Conservation (phyloP, 2,888 invertebrate genomes). For the Zelleria hepariella region DNA sequence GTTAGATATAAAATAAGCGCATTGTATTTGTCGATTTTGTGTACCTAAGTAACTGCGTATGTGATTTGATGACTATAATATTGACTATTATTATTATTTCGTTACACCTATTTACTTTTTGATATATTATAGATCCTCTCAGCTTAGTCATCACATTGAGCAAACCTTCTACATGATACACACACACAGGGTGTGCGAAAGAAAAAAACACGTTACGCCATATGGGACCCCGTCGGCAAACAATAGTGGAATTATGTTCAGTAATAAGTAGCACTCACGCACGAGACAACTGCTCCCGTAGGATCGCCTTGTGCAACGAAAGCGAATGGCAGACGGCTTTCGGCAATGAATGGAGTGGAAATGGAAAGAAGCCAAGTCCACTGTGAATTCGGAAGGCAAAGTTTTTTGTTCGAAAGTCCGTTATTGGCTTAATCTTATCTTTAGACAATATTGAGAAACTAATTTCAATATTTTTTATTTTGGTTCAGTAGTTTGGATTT, state of each 20-base stretch:
- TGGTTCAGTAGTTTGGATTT: too few relatives aligned
- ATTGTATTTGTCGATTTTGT: too few relatives aligned
- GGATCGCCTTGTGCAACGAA: constrained; percentile 11
- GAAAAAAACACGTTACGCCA: constrained; percentile 60
- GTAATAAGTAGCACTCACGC: constrained; percentile 67
- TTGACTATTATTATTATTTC: too few relatives aligned
- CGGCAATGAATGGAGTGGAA: neutral
- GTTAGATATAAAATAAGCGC: too few relatives aligned
- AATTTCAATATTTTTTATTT: too few relatives aligned
- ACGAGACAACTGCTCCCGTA: constrained; percentile 50
- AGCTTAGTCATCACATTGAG: neutral
- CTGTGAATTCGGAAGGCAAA: neutral
- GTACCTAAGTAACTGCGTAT: too few relatives aligned
- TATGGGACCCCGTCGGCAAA: constrained; percentile 62
- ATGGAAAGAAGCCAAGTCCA: neutral
- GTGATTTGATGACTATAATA: too few relatives aligned
- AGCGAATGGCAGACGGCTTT: neutral
- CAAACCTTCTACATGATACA: neutral
- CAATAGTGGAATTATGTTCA: constrained; percentile 66
- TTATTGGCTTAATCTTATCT: too few relatives aligned
- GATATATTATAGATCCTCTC: too few relatives aligned
- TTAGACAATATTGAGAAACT: too few relatives aligned
- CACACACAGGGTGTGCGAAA: constrained; percentile 7
- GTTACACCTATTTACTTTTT: too few relatives aligned
- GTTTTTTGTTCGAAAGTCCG: too few relatives aligned